Base-by-base conservation (phyloP, 1,140 invertebrate species). In the Drosophila obscura region DNA sequence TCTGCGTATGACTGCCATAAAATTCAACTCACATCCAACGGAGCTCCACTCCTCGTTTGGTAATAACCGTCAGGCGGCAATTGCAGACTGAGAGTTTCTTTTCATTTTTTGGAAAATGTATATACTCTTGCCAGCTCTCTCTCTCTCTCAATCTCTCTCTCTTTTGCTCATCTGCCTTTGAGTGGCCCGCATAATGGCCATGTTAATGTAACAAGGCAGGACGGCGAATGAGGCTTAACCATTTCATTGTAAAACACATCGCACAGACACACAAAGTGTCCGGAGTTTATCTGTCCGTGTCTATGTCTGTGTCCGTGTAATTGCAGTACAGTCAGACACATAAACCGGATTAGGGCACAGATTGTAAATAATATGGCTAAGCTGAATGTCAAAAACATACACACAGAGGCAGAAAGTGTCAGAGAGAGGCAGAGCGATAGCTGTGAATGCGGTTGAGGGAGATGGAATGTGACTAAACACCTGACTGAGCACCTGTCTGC, bases 21-120 rank as follows among this genome's bases (percentile, higher is more conserved):
- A 87, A 85, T 87, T 85, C 82, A 71, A 71, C 82, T 68, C 82
- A 87, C 82, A 85, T 73, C 55, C 72, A 49, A 31, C 22, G 53
- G 9, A 35, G 28, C 44, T 5, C 15, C 48, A 35, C 52, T 31
- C 48, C 48, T 57, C 53, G 26, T 57, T 58, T 44, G 59, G 81
- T 85, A 81, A 85, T 87, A 87, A 87, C 77, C 82, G 57, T 81
- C 73, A 85, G 73, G 81, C 81, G 81, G 77, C 82, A 73, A 77
- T 85, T 80, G 81, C 81, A 80, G 51, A 45, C 55, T 66, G 51
- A 39, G 73, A 81, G 46, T 64, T 85, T 19, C 19, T 19, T 63
- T 85, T 80, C 57, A 26, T 73, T 77, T 77, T 51, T 45, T 51
- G 26, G 52, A 39, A 45, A 67, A 84, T 83, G 71, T 76, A 73